These are phyloP conservation scores for Ganaspis brasiliensis DNA, from an alignment of 2,888 invertebrate species.

Conservation along the genomic window DNA sequence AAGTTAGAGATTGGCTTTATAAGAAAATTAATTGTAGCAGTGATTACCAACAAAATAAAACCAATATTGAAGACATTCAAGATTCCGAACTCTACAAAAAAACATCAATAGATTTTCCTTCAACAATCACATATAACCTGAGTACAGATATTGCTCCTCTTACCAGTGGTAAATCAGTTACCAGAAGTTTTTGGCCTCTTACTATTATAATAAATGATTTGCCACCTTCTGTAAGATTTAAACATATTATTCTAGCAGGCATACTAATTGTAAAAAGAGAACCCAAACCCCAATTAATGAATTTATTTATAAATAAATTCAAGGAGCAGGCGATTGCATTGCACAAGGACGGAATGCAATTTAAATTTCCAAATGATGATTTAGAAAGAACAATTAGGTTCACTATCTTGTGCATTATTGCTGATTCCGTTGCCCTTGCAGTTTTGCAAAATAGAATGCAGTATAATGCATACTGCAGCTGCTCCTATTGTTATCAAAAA, in stretches of 20 bases:
- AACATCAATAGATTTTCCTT: background rate
- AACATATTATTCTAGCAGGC: background rate
- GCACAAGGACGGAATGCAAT: background rate
- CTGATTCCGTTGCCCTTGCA: background rate
- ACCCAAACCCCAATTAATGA: background rate
- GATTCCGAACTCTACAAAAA: background rate
- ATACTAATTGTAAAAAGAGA: background rate
- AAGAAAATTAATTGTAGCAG: no score
- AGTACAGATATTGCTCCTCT: conserved; percentile 17
- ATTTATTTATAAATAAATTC: conserved; percentile 7
- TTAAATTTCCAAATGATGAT: background rate
- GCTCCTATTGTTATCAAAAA: background rate
- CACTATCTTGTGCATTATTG: background rate
- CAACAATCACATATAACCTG: background rate
- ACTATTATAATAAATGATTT: conserved; percentile 5
- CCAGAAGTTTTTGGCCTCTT: conserved; percentile 19
- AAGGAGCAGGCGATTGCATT: background rate
- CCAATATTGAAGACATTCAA: background rate
- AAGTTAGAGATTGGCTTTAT: no score
- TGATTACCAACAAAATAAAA: background rate
- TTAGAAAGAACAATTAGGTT: background rate
- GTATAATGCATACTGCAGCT: conserved; percentile 3
- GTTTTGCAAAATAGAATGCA: conserved; percentile 8
- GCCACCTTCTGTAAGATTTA: background rate
- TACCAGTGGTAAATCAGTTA: background rate